These are phyloP conservation scores for Rhagoletis pomonella DNA, from an alignment of 1,140 invertebrate species.

Conservation along the genomic window DNA sequence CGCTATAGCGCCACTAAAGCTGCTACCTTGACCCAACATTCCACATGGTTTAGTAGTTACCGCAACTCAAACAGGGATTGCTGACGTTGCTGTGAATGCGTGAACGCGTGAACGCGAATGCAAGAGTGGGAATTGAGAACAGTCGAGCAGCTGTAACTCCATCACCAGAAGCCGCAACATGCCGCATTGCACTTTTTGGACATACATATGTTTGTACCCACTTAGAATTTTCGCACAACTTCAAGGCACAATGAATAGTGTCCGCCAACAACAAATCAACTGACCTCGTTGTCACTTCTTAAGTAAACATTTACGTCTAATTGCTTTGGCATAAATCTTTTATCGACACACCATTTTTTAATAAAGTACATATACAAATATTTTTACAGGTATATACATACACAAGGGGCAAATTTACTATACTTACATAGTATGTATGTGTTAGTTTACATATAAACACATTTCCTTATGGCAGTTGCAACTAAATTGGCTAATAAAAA, in stretches of 20 bases:
- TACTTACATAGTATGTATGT: background rate
- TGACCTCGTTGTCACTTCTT: background rate
- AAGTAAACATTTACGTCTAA: background rate
- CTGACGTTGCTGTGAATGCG: too few relatives aligned
- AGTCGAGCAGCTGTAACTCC: too few relatives aligned
- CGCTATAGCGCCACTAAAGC: too few relatives aligned
- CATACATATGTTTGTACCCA: too few relatives aligned
- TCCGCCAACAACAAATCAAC: background rate
- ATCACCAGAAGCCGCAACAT: too few relatives aligned
- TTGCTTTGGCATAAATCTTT: background rate
- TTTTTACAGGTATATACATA: background rate
- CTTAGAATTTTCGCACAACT: background rate
- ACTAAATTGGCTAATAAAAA: constrained; percentile 8
- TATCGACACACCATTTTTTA: background rate
- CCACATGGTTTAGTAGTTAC: too few relatives aligned
- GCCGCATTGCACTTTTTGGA: too few relatives aligned
- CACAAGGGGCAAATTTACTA: background rate
- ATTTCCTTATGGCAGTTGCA: background rate
- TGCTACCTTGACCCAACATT: too few relatives aligned
- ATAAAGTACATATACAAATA: background rate
- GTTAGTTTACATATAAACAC: background rate
- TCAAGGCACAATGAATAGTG: background rate
- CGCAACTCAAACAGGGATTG: too few relatives aligned
- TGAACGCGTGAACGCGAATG: too few relatives aligned
- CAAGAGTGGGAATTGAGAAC: too few relatives aligned